phyloP scores from a whole-genome alignment of 1,140 invertebrate species.

The Bombyx mandarina region DNA sequence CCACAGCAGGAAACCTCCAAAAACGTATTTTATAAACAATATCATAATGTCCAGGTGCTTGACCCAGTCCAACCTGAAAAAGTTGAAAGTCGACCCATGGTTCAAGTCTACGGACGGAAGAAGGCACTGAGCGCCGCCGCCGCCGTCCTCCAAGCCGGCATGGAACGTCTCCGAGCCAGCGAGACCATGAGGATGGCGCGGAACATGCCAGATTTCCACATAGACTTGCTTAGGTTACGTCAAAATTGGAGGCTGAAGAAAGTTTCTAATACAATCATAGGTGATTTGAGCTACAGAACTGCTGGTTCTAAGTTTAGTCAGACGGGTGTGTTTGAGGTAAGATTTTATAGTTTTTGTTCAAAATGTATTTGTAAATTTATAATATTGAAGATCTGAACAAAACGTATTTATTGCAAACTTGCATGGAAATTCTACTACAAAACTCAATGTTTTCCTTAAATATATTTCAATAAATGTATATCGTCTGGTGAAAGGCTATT shows the following conservation, averaged over 20 bases:
- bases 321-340: slow-evolving; percentile 93
- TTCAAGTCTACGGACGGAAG: slow-evolving; percentile 93
- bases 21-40: background rate
- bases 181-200: slow-evolving; percentile 82
- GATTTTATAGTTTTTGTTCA: slow-evolving; percentile 5
- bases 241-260: slow-evolving; percentile 97
- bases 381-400: too few relatives aligned
- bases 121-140: slow-evolving; percentile 90
- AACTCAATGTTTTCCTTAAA: too few relatives aligned
- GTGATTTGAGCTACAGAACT: slow-evolving; percentile 95
- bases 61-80: slow-evolving; percentile 92
- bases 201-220: slow-evolving; percentile 90
- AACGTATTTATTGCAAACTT: too few relatives aligned
- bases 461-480: too few relatives aligned
- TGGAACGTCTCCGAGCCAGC: slow-evolving; percentile 87
- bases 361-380: background rate
- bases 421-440: too few relatives aligned
- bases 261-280: slow-evolving; percentile 94
- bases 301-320: slow-evolving; percentile 94
- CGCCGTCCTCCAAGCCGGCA: slow-evolving; percentile 85
- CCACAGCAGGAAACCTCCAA: background rate
- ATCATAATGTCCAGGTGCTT: slow-evolving; percentile 63
- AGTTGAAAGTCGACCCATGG: slow-evolving; percentile 86
- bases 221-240: slow-evolving; percentile 88
- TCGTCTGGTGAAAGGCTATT: too few relatives aligned